phyloP scores from a whole-genome alignment of 2,797 vertebrate genomes.

The Sciurus vulgaris region DNA sequence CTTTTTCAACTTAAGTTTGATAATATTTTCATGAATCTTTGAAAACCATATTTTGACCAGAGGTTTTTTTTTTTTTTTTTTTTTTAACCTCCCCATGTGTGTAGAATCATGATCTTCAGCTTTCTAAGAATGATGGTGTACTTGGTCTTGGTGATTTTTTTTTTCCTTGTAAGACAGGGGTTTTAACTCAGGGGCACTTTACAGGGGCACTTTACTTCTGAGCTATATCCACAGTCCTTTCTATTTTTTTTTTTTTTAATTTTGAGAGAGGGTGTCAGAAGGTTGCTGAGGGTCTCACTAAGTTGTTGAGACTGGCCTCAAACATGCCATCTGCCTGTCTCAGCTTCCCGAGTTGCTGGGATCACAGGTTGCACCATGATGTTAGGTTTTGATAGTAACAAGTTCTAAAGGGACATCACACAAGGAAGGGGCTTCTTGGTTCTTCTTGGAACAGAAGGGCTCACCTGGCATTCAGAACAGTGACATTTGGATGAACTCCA shows the following conservation, averaged over 20 bases:
- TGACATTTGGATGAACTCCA: background rate
- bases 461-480: background rate
- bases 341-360: no score
- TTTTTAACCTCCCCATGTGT: background rate
- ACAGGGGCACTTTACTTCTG: no score
- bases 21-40: background rate
- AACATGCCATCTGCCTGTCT: no score
- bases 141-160: background rate
- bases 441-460: background rate
- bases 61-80: no score
- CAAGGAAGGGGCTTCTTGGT: rapidly evolving
- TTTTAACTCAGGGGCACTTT: no score
- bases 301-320: no score
- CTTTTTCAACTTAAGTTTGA: background rate
- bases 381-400: background rate
- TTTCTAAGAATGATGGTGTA: background rate
- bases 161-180: no score
- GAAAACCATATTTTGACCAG: background rate
- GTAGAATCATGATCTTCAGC: background rate
- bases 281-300: no score
- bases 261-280: no score
- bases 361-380: no score
- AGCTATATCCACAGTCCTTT: no score
- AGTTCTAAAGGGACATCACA: rapidly evolving
- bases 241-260: no score